phyloP scores from a whole-genome alignment of 2,797 vertebrate genomes.

The Cossypha heuglini region DNA sequence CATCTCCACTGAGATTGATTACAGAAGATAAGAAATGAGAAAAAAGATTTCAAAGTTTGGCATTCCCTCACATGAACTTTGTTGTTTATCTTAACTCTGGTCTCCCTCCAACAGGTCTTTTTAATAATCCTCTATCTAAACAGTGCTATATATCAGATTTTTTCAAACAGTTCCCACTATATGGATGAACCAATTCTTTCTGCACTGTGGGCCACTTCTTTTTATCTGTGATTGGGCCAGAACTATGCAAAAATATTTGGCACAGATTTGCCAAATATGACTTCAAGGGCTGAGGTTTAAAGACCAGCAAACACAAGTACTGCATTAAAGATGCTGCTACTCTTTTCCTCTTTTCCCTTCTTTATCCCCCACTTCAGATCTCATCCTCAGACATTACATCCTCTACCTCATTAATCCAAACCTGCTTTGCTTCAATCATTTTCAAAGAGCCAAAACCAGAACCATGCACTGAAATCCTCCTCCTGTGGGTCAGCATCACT shows the following conservation, averaged over 20 bases:
- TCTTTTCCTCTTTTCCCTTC: not conserved
- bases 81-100: not conserved
- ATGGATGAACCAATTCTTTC: not conserved
- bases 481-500: not conserved
- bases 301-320: not conserved
- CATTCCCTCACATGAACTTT: not conserved
- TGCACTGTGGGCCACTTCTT: not conserved
- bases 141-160: not conserved
- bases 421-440: not conserved
- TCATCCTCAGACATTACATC: not conserved
- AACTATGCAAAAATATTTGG: not conserved
- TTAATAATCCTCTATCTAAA: not conserved
- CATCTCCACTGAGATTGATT: not conserved
- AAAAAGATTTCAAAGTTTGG: not conserved
- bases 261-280: not conserved
- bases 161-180: not conserved
- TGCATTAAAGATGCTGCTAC: rapidly evolving
- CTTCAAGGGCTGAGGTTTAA: not conserved
- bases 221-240: not conserved
- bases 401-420: not conserved
- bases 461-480: not conserved
- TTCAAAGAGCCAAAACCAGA: not conserved
- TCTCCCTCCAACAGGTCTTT: not conserved
- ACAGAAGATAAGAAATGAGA: not conserved
- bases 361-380: not conserved